A percentile compares a stretch with the other conserved stretches of the same genome.
Evolutionary conservation across 2,797 vertebrate species (phyloP).

Genomic region (Sparus aurata): DNA sequence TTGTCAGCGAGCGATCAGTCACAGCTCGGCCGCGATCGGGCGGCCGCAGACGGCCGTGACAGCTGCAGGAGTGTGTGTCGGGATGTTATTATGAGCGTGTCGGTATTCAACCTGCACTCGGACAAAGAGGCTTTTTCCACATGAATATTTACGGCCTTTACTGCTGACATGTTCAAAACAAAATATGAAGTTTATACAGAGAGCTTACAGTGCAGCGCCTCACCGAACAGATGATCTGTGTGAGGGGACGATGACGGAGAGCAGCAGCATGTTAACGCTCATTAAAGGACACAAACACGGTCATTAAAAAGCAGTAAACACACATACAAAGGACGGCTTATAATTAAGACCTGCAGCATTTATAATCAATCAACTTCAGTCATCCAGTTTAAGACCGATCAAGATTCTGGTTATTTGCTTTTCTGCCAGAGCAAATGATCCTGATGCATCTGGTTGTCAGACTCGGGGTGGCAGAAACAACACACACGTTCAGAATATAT

Average conservation of each 20-base stretch:
- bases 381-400: no score
- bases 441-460: no score
- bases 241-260: not conserved
- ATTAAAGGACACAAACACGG: not conserved
- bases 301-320: no score
- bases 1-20: slow-evolving; percentile 56
- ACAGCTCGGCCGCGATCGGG: slow-evolving; percentile 36
- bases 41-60: slow-evolving; percentile 33
- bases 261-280: not conserved
- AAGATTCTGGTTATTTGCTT: no score
- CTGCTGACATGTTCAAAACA: slow-evolving; percentile 31
- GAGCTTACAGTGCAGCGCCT: not conserved
- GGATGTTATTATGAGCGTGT: slow-evolving; percentile 19
- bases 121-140: slow-evolving; percentile 32
- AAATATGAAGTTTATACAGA: not conserved
- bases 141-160: slow-evolving; percentile 17
- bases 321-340: no score
- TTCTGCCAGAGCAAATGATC: no score
- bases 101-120: not conserved
- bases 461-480: no score
- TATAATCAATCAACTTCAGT: no score
- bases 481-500: no score
- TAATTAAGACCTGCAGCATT: no score
- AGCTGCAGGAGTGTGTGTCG: not conserved
- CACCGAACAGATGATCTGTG: not conserved